A percentile compares a stretch with the other conserved stretches of the same genome.
phyloP scores from a whole-genome alignment of 1,140 invertebrate genomes.

The Idris sp. region DNA sequence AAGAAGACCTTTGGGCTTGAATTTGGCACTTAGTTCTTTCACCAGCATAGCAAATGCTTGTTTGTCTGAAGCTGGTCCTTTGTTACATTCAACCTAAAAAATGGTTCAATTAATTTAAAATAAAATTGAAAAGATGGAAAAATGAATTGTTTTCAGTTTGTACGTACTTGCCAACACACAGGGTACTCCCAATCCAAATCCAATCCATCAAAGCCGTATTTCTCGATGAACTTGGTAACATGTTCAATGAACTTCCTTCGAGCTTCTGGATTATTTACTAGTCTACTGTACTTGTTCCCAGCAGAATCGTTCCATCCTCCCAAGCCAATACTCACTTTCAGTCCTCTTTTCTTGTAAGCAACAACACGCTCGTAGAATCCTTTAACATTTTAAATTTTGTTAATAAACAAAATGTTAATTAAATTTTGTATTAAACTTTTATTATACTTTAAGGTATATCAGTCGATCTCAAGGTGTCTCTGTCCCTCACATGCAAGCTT shows the following conservation, averaged over 20 bases:
- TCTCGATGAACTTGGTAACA: constrained; percentile 86
- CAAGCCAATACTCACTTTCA: constrained; percentile 89
- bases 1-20: constrained; percentile 85
- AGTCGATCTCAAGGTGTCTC: too few species aligned
- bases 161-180: constrained; percentile 90
- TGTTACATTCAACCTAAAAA: constrained; percentile 83
- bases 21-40: constrained; percentile 85
- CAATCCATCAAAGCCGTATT: constrained; percentile 91
- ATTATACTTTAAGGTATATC: too few species aligned
- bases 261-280: constrained; percentile 86
- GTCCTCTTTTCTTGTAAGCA: constrained; percentile 86
- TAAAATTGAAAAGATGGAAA: neutral
- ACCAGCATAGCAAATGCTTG: constrained; percentile 85
- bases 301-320: constrained; percentile 95
- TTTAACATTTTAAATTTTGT: neutral
- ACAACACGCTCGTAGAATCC: constrained; percentile 91
- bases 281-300: constrained; percentile 89
- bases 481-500: too few species aligned
- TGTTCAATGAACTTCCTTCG: constrained; percentile 86
- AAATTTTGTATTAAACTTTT: too few species aligned
- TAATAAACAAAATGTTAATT: too few species aligned
- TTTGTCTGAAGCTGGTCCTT: constrained; percentile 90
- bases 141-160: too few species aligned
- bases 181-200: constrained; percentile 96
- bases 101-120: too few species aligned